A percentile compares a stretch with the other conserved stretches of the same genome.
These are phyloP conservation scores for Myocastor coypus DNA, from an alignment of 2,113 vertebrate species.

Conservation along the genomic window DNA sequence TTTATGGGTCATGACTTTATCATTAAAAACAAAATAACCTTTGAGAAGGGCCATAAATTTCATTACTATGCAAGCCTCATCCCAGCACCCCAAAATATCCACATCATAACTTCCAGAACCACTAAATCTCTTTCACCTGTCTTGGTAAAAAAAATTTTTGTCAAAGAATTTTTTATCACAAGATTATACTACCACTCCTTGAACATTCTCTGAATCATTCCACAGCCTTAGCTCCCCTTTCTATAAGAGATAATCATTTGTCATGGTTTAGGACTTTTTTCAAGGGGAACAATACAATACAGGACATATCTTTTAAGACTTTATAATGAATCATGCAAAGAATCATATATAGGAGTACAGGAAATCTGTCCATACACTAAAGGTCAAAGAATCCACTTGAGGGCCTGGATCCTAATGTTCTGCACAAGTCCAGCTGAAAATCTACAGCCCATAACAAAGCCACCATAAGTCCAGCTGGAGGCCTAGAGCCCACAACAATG, in stretches of 20 bases:
- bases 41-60: not conserved
- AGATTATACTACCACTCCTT: not conserved
- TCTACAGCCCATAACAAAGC: no score
- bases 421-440: no score
- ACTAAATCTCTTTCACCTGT: not conserved
- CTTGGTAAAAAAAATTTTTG: not conserved
- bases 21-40: not conserved
- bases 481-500: no score
- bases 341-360: no score
- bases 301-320: no score
- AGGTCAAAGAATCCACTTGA: no score
- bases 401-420: no score
- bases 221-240: not conserved
- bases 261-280: no score
- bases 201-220: not conserved
- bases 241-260: not conserved
- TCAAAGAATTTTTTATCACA: not conserved
- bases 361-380: no score
- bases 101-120: not conserved
- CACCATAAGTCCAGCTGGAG: no score
- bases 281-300: no score
- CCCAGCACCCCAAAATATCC: not conserved
- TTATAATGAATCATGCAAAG: no score
- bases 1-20: not conserved
- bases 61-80: not conserved